Evolutionary conservation across 2,113 vertebrate species (phyloP).

Genomic region (Climacteris rufus): DNA sequence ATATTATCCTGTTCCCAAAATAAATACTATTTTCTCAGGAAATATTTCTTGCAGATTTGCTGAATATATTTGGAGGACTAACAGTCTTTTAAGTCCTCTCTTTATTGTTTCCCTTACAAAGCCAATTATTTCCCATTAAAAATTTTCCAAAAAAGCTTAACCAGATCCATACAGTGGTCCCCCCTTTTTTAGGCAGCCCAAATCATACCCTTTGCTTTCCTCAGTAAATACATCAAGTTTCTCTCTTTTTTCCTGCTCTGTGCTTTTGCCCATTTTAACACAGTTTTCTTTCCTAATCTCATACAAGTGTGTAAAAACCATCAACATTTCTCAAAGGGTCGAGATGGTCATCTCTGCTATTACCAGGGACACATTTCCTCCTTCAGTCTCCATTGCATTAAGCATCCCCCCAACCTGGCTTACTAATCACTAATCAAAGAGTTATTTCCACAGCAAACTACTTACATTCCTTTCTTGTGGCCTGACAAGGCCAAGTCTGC

Average conservation of each 20-base stretch:
- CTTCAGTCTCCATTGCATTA: background rate
- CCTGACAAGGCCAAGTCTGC: background rate
- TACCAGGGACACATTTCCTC: background rate
- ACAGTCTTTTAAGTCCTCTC: slow-evolving; percentile 22
- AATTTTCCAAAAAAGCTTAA: slow-evolving; percentile 45
- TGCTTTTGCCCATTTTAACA: background rate
- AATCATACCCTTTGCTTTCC: background rate
- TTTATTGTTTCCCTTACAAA: slow-evolving; percentile 51
- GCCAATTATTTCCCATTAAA: slow-evolving; percentile 45
- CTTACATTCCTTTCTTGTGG: background rate
- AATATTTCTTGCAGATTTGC: slow-evolving; percentile 21
- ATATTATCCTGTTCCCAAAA: background rate
- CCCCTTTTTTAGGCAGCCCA: background rate
- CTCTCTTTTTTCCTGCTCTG: background rate
- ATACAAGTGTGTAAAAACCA: background rate
- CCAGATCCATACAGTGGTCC: background rate
- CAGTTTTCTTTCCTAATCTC: background rate
- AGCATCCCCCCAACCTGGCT: background rate
- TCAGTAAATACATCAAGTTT: background rate
- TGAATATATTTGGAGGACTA: slow-evolving; percentile 35
- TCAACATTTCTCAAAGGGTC: background rate
- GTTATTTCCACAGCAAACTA: background rate
- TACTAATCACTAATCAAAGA: background rate
- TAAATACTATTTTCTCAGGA: slow-evolving; percentile 42
- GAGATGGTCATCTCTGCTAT: background rate